Evolutionary conservation across 2,888 invertebrate species (phyloP).

Genomic region (Actias luna): DNA sequence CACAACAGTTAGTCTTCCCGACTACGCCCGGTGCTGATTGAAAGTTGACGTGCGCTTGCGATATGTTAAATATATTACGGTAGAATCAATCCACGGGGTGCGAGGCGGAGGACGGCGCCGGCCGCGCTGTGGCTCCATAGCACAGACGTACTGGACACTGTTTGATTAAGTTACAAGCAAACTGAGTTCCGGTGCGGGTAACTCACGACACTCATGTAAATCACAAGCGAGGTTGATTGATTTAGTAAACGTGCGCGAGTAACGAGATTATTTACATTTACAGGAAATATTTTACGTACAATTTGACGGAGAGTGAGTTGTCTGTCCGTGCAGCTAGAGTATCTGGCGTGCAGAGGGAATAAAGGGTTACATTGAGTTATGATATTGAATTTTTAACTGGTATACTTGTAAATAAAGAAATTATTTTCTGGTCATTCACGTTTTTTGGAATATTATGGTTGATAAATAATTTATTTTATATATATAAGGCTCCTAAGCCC

Average conservation of each 20-base stretch:
- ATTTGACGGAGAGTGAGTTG: not conserved
- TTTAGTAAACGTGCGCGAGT: not conserved
- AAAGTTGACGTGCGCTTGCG: not conserved
- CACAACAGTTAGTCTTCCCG: not conserved
- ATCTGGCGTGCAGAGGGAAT: too few relatives aligned
- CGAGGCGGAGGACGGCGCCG: not conserved
- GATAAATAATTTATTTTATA: too few relatives aligned
- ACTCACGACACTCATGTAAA: not conserved
- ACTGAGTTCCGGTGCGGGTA: not conserved
- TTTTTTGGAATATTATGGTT: too few relatives aligned
- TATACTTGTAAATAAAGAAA: too few relatives aligned
- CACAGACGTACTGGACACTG: not conserved
- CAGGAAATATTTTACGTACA: not conserved
- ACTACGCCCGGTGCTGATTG: not conserved
- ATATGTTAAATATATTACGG: not conserved
- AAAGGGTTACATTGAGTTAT: too few relatives aligned
- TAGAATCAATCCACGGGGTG: not conserved
- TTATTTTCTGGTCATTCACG: too few relatives aligned
- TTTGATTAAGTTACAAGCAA: not conserved
- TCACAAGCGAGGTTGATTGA: not conserved
- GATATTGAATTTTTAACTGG: too few relatives aligned
- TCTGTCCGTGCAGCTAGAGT: not conserved
- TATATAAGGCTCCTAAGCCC: too few relatives aligned
- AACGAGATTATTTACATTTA: conserved; percentile 5
- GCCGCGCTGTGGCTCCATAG: not conserved